Base-by-base conservation (phyloP, 2,113 vertebrate species). In the Pelodiscus sinensis region DNA sequence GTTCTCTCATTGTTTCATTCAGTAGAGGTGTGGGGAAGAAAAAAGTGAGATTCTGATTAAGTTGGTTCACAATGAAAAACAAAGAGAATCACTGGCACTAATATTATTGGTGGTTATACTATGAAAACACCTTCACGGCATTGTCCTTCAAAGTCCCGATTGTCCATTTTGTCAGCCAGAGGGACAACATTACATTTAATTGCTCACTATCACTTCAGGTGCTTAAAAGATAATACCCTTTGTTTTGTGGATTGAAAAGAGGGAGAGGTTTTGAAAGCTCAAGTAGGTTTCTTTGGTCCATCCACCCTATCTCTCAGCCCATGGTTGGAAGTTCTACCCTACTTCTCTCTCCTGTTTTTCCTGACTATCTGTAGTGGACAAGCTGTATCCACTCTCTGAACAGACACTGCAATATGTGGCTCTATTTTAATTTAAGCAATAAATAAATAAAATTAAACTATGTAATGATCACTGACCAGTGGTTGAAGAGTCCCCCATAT, bases 401-500 rank as follows among this genome's bases (percentile, higher is more conserved):
- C 65, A 71, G 18, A 58, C 11, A 73, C 18, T 24, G 5, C 35
- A 19, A 24, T 60, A 44, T 50, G 13, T 68, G n/a, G 13, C 50
- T 71, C 24, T 56, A 19, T 68, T 56, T 68, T 60, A 93, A 86
- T 6, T 10, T 90, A 58, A 52, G 52, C 38, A 22, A 0, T 19
- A 54, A 79, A n/a, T 2, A 27, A 0, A 22, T 51, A 79, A 25
- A 71, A 55, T 29, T 79, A 77, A 82, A 86, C 35, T 57, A 38
- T 35, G 9, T 78, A 3, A 29, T 25, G 58, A 2, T 90, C 84
- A 94, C 94, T 97, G 97, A 99, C 98, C 97, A 98, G 98, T 18
- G 98, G 99, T 8, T 95, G 94, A 52, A 98, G 90, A 2, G 95
- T 98, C 88, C 97, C 90, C 99, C 99, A 99, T 85, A 99, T 98